These are phyloP conservation scores for Orthosia incerta DNA, from an alignment of 2,888 invertebrate genomes.

Conservation along the genomic window DNA sequence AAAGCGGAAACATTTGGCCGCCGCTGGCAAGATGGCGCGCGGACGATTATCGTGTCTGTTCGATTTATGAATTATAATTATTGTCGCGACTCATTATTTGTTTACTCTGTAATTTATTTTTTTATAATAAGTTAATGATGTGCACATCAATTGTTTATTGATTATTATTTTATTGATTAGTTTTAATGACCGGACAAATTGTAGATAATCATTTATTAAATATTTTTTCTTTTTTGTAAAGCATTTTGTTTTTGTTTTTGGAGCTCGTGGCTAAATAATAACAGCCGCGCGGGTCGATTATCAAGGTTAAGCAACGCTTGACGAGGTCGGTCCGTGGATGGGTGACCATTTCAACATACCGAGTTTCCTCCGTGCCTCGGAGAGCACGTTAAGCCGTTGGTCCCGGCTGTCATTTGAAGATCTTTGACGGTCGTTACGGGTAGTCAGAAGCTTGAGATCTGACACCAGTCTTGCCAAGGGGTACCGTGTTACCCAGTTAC, in stretches of 20 bases:
- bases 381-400: too few species aligned
- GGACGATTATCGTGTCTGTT: constrained; percentile 86
- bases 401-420: too few species aligned
- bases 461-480: too few species aligned
- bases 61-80: constrained; percentile 87
- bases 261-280: too few species aligned
- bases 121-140: constrained; percentile 46
- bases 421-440: too few species aligned
- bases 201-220: constrained; percentile 22
- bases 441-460: too few species aligned
- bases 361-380: too few species aligned
- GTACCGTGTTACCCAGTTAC: too few species aligned
- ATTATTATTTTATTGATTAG: constrained; percentile 50
- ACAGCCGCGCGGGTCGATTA: too few species aligned
- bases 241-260: constrained; percentile 41
- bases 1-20: constrained; percentile 91
- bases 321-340: too few species aligned
- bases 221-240: constrained; percentile 15
- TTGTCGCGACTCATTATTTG: constrained; percentile 84
- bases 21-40: constrained; percentile 90
- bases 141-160: constrained; percentile 49
- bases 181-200: constrained; percentile 36
- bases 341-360: too few species aligned
- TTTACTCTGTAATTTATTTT: constrained; percentile 68
- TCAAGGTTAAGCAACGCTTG: too few species aligned